Base-by-base conservation (phyloP, 1,140 invertebrate species). In the Globodera rostochiensis region DNA sequence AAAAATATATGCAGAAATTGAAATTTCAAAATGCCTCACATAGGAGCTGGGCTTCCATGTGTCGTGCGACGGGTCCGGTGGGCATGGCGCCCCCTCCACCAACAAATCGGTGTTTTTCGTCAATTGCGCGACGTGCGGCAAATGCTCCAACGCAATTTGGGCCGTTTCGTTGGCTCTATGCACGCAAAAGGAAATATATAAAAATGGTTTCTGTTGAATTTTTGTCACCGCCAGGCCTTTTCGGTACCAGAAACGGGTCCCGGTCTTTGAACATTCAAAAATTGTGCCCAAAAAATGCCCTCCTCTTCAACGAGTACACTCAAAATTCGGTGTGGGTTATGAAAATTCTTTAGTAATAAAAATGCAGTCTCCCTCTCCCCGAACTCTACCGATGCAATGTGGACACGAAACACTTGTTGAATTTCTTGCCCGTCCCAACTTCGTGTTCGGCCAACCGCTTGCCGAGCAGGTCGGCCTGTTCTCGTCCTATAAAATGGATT, bases 131-230 rank as follows among this genome's bases (percentile, higher is more conserved):
- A 73, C 50, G 6, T 36, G 60, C n/a, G 57, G 21, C 84, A 86
- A 77, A 88, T 92, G 92, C 87, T 92, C 92, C 71, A 92, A 91
- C 85, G 98, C 96, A 19, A 97, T 93, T 21, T 93, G 91, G 0
- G 94, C 94, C 7, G 97, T 98, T 91, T 98, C 96, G 94, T 0
- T 97, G 97, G 95, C 94, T 8, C 97, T 97, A 91, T 98, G 96
- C 87, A 95, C 93, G n/a, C 97, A 90, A 66, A 97, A 45, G 1
- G 94, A 84, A 93, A 93, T n/a, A 96, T 97, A 84, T 97, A 91
- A 0, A 19, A 75, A 1, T 36, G 36, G 36, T 36, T 36, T 36
- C 36, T 36, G 36, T 36, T 36, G 36, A 1, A 36, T 36, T 36
- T 25, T 36, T 36, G 36, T 36, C 36, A 2, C 36, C 36, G 36